Evolutionary conservation across 1,140 invertebrate genomes (phyloP).

Genomic region (Zaprionus davidi): DNA sequence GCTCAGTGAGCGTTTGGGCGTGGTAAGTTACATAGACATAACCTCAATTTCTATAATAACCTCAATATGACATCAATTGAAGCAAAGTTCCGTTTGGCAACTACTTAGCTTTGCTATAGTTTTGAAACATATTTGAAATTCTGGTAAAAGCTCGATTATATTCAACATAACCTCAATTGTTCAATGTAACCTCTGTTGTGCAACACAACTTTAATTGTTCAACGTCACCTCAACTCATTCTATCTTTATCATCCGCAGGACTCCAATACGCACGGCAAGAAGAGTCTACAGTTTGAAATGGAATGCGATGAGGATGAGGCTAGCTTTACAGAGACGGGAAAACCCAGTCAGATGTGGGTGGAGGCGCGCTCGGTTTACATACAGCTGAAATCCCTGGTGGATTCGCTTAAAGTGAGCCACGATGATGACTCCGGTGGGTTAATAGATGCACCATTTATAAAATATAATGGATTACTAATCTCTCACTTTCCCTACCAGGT

Average conservation of each 20-base stretch:
- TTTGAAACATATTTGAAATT: not conserved
- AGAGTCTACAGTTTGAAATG: conserved; percentile 90
- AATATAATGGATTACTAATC: too few species aligned
- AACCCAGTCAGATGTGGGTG: conserved; percentile 85
- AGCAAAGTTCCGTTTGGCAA: not conserved
- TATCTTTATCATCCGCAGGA: conserved; percentile 40
- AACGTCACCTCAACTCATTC: too few species aligned
- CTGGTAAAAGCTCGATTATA: not conserved
- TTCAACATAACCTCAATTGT: too few species aligned
- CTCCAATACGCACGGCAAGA: conserved; percentile 80
- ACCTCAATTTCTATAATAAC: not conserved
- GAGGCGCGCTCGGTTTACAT: conserved; percentile 88
- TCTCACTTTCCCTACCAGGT: conserved; percentile 69
- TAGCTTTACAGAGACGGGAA: conserved; percentile 77
- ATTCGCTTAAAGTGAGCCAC: conserved; percentile 89
- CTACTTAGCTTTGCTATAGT: not conserved
- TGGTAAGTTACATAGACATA: conserved; percentile 63
- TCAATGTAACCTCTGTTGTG: too few species aligned
- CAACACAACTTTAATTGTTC: too few species aligned
- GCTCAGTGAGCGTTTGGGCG: conserved; percentile 87
- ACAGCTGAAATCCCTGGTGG: conserved; percentile 88
- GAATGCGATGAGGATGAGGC: conserved; percentile 88
- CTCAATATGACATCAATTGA: not conserved
- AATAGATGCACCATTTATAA: not conserved
- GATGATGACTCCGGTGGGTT: conserved; percentile 87